phyloP scores from a whole-genome alignment of 2,113 vertebrate species.

The Halcyon malimbica region DNA sequence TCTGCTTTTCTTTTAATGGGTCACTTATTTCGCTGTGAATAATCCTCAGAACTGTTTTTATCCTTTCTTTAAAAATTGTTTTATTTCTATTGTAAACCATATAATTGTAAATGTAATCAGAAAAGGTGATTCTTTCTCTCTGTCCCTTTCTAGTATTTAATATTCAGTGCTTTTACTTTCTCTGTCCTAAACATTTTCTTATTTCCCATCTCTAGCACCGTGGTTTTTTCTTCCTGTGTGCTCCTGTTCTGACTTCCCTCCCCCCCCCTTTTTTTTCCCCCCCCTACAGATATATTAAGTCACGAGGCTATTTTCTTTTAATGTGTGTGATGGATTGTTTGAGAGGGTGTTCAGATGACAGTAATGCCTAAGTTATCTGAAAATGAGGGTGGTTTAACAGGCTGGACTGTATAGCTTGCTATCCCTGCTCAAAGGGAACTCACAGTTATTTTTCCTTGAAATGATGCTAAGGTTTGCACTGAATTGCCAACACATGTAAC shows the following conservation, averaged over 20 bases:
- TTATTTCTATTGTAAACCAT: not conserved
- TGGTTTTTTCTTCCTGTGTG: not conserved
- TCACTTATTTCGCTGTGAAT: not conserved
- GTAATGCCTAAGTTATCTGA: not conserved
- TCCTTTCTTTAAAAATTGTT: not conserved
- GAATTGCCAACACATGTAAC: not conserved
- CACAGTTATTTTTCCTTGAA: not conserved
- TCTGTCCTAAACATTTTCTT: not conserved
- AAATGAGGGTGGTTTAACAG: not conserved
- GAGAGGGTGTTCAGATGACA: not conserved
- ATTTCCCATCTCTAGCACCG: not conserved
- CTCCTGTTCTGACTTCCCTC: not conserved
- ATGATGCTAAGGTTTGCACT: not conserved
- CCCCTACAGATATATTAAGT: not conserved
- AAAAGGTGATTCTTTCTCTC: not conserved
- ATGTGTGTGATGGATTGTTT: not conserved
- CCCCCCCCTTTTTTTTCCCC: rapidly evolving
- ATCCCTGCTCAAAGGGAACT: not conserved
- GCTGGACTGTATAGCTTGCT: not conserved
- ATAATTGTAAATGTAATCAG: not conserved
- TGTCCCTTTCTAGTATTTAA: not conserved
- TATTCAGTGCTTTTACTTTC: not conserved
- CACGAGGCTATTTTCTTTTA: not conserved
- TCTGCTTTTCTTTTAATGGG: not conserved
- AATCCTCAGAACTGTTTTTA: not conserved